phyloP scores from a whole-genome alignment of 2,113 vertebrate species.

The Zootoca vivipara region DNA sequence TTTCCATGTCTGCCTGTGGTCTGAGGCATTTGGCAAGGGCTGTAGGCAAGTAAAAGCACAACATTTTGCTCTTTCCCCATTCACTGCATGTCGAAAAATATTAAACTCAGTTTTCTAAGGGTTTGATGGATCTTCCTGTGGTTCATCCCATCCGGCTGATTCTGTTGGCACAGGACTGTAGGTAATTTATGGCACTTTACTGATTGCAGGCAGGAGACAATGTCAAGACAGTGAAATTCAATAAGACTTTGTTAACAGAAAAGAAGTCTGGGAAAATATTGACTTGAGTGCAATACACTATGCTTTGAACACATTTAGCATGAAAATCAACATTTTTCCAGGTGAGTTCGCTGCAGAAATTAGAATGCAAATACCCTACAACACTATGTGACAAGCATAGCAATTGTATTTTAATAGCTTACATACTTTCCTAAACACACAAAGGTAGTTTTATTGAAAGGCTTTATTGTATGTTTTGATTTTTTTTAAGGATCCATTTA shows the following conservation, averaged over 20 bases:
- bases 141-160: not conserved
- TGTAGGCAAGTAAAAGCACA: not conserved
- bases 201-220: not conserved
- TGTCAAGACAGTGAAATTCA: not conserved
- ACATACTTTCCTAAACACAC: not conserved
- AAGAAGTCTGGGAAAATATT: slow-evolving; percentile 2
- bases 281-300: not conserved
- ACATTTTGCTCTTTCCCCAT: slow-evolving; percentile 1
- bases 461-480: not conserved
- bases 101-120: not conserved
- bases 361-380: slow-evolving; percentile 4
- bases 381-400: not conserved
- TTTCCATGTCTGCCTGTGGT: not conserved
- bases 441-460: not conserved
- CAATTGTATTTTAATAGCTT: not conserved
- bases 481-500: not conserved
- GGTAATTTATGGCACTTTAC: slow-evolving; percentile 12
- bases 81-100: not conserved
- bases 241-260: not conserved
- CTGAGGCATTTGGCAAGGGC: not conserved
- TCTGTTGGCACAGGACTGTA: slow-evolving; percentile 5
- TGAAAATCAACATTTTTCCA: slow-evolving; percentile 6
- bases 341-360: not conserved
- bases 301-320: not conserved
- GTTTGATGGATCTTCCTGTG: not conserved